Base-by-base conservation (phyloP, 2,797 vertebrate species). In the Linurgus olivaceus region DNA sequence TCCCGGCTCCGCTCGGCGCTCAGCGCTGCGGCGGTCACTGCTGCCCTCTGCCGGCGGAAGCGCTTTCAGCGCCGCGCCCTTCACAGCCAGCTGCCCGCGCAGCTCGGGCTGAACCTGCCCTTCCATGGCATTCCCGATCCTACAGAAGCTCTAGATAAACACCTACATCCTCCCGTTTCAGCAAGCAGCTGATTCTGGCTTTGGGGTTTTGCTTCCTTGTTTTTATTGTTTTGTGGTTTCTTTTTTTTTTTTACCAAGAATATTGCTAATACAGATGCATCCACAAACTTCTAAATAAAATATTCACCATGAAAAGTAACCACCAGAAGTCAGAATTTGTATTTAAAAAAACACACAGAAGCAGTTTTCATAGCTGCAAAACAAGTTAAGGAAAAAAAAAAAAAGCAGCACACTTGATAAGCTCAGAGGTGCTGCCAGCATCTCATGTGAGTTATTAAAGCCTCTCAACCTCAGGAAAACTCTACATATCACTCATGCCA, bases 91-190 rank as follows among this genome's bases (percentile, higher is more conserved):
- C 8, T 2, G 40, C 2, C 45, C 26, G 8, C 4, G 6, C 15
- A 4, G 8, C 4, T 6, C 0, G 19, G 0, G 1, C 66, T 0
- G 11, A 31, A 6, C 47, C 2, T 9, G 3, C 7, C 9, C 13
- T 47, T 29, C 40, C 20, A 1, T 0, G 9, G 9, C 83, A 75
- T 25, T 21, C n/a, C 51, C 38, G 4, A 48, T 15, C 48, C 1
- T 3, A 26, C 33, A 37, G n/a, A 12, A 84, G 29, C 59, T 63
- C 71, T 2, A 19, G 11, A 38, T 0, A 28, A 75, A 78, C 6
- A 47, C 3, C 13, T 29, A 29, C 29, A 58, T 6, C 25, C 38
- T 37, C 31, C 26, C 31, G 50, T 25, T 74, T 33, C 31, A 63
- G 25, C 45, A 72, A 61, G 44, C 45, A 62, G 13, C 1, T 11